Evolutionary conservation across 1,140 invertebrate genomes (phyloP).

Genomic region (Hylaeus volcanicus): DNA sequence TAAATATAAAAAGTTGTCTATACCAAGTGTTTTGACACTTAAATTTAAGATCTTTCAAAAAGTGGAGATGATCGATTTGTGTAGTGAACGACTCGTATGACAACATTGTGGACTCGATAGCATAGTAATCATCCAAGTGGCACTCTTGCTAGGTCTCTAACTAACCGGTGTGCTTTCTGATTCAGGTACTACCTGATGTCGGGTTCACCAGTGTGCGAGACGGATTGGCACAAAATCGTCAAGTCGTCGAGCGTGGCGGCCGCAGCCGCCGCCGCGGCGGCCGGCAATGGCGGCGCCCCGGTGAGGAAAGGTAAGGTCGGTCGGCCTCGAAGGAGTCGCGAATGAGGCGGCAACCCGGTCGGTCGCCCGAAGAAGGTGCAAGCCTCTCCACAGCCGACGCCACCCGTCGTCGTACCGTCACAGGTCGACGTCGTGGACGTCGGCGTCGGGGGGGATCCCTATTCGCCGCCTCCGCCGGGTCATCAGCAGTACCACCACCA

Average conservation of each 20-base stretch:
- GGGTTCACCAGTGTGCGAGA: constrained; percentile 92
- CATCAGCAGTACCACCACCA: constrained; percentile 75
- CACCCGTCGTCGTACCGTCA: constrained; percentile 60
- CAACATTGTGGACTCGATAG: no score
- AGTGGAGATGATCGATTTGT: no score
- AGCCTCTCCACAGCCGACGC: constrained; percentile 72
- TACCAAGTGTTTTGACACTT: no score
- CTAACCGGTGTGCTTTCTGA: not conserved
- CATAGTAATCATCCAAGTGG: no score
- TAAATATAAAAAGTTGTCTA: no score
- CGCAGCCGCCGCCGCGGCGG: constrained; percentile 81
- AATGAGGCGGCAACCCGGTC: constrained; percentile 84
- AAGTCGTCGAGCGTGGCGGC: constrained; percentile 82
- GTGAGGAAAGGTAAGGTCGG: constrained; percentile 91
- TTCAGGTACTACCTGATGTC: constrained; percentile 90
- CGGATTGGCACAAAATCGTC: constrained; percentile 95
- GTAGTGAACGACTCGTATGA: no score
- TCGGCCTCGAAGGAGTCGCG: constrained; percentile 83
- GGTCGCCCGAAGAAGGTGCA: constrained; percentile 80
- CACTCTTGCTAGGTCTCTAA: no score
- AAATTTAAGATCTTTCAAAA: no score
- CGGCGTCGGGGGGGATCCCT: constrained; percentile 74
- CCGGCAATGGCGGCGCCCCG: constrained; percentile 82
- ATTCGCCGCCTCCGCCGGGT: constrained; percentile 80
- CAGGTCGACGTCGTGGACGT: constrained; percentile 76